Percentiles rank a stretch among this genome's conserved stretches.
phyloP scores from a whole-genome alignment of 2,888 invertebrate species.

The Drosophila atroscutellata region DNA sequence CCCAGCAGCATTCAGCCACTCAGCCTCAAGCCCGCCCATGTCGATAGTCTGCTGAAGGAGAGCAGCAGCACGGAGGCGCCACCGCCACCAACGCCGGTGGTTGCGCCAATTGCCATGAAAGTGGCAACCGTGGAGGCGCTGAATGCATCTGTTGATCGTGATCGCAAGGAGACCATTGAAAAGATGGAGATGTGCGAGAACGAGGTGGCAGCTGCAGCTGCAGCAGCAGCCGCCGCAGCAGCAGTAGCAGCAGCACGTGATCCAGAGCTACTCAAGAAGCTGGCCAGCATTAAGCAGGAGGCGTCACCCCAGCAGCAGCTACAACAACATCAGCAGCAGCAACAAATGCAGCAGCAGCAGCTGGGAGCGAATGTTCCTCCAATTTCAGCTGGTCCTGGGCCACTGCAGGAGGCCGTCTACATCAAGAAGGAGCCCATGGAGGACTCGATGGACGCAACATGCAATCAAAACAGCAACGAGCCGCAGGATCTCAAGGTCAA shows the following conservation, averaged over 20 bases:
- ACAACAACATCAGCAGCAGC: constrained; percentile 38
- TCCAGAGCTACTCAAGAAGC: constrained; percentile 84
- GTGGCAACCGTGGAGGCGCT: constrained; percentile 81
- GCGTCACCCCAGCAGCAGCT: constrained; percentile 66
- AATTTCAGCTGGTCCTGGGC: constrained; percentile 45
- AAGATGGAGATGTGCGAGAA: constrained; percentile 75
- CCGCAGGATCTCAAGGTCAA: constrained; percentile 91
- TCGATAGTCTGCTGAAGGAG: constrained; percentile 63
- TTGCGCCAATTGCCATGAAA: constrained; percentile 74
- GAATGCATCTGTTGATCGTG: constrained; percentile 80
- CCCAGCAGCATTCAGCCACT: constrained; percentile 69
- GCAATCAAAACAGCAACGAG: constrained; percentile 86
- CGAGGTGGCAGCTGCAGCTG: constrained; percentile 41
- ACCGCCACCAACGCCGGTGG: constrained; percentile 25
- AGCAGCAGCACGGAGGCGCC: constrained; percentile 44
- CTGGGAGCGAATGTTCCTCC: constrained; percentile 32
- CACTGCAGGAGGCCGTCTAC: constrained; percentile 87
- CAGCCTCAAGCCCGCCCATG: constrained; percentile 42
- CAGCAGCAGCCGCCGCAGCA: constrained; percentile 51
- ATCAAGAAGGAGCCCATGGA: constrained; percentile 86
- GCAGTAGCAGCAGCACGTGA: constrained; percentile 75
- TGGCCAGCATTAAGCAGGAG: constrained; percentile 85
- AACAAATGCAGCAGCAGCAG: constrained; percentile 40
- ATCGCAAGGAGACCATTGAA: constrained; percentile 75
- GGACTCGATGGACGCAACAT: constrained; percentile 85